Percentiles rank a stretch among this genome's conserved stretches.
These are phyloP conservation scores for Drosophila pseudotalamancana DNA, from an alignment of 2,888 invertebrate species.

Conservation along the genomic window DNA sequence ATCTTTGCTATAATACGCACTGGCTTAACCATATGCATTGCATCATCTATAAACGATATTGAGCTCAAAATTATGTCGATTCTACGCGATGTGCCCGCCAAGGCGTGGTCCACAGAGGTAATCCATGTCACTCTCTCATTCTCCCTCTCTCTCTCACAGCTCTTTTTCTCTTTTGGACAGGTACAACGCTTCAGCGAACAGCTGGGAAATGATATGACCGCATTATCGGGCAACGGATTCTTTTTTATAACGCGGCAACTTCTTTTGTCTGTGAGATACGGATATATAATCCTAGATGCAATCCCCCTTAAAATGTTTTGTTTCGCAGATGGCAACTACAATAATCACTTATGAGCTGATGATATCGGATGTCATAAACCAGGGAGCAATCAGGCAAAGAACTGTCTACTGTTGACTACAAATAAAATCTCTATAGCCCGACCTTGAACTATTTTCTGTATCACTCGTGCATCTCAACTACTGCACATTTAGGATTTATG, in stretches of 20 bases:
- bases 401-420: conserved; percentile 68
- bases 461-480: not conserved
- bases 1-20: conserved; percentile 85
- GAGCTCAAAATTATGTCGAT: conserved; percentile 85
- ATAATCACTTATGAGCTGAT: conserved; percentile 89
- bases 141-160: too few relatives aligned
- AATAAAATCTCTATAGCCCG: too few relatives aligned
- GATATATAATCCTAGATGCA: too few relatives aligned
- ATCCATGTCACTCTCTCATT: too few relatives aligned
- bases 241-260: conserved; percentile 82
- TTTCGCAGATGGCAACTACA: conserved; percentile 87
- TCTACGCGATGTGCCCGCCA: conserved; percentile 84
- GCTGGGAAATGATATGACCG: conserved; percentile 77
- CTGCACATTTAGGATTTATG: conserved; percentile 52
- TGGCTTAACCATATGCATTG: conserved; percentile 85
- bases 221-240: conserved; percentile 80
- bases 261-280: conserved; percentile 79
- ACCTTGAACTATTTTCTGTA: not conserved
- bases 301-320: too few relatives aligned
- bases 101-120: conserved; percentile 85
- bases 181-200: conserved; percentile 81
- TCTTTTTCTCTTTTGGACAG: conserved; percentile 41
- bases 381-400: conserved; percentile 69
- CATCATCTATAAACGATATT: conserved; percentile 85
- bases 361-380: conserved; percentile 85